Evolutionary conservation across 2,888 invertebrate species (phyloP).

Genomic region (Drosophila stalkeri): DNA sequence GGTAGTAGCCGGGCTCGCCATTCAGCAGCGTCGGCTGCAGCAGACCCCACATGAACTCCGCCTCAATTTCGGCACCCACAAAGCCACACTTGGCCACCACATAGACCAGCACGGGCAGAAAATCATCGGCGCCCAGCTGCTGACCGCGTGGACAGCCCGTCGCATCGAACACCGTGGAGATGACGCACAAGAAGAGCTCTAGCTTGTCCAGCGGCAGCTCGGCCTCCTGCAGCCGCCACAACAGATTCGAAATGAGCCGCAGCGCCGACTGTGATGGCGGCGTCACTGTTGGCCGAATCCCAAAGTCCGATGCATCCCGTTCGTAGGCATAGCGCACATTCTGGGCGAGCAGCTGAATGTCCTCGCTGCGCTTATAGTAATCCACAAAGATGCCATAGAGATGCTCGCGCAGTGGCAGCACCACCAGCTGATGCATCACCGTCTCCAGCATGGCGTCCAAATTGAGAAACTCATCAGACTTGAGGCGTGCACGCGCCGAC

Average conservation of each 20-base stretch:
- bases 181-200: conserved; percentile 94
- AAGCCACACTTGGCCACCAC: conserved; percentile 95
- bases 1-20: conserved; percentile 97
- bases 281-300: conserved; percentile 88
- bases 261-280: conserved; percentile 91
- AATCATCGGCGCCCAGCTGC: conserved; percentile 92
- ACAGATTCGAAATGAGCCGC: conserved; percentile 91
- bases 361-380: conserved; percentile 91
- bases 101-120: conserved; percentile 96
- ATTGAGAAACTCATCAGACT: conserved; percentile 96
- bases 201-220: conserved; percentile 97
- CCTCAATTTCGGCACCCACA: conserved; percentile 97
- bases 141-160: conserved; percentile 84
- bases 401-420: conserved; percentile 93
- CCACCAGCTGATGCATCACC: conserved; percentile 96
- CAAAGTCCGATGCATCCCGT: conserved; percentile 83
- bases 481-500: conserved; percentile 87
- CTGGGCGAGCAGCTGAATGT: conserved; percentile 89
- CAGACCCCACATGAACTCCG: conserved; percentile 98
- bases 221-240: conserved; percentile 94
- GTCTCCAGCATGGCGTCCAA: conserved; percentile 97
- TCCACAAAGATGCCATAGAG: conserved; percentile 94
- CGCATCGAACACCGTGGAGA: conserved; percentile 94
- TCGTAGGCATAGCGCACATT: conserved; percentile 85
- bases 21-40: conserved; percentile 95